A percentile compares a stretch with the other conserved stretches of the same genome.
Conservation (phyloP, 1,140 invertebrate genomes). For the Trichogramma pretiosum region DNA sequence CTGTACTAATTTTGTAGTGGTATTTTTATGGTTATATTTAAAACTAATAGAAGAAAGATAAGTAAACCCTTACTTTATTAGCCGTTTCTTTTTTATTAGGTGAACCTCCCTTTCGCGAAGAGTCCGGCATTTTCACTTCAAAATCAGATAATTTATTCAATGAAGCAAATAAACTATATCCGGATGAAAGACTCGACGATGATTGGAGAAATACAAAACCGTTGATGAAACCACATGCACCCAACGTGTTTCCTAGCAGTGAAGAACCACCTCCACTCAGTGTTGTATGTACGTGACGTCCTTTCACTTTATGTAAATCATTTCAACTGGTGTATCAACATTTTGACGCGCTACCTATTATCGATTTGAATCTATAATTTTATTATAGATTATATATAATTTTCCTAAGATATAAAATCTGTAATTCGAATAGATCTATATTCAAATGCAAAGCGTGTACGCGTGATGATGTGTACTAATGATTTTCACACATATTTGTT, state of each 20-base stretch:
- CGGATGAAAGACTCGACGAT: conserved; percentile 26
- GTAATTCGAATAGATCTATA: background rate
- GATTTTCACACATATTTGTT: conserved; percentile 8
- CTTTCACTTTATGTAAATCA: too few relatives aligned
- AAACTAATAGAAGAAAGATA: too few relatives aligned
- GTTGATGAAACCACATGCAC: conserved; percentile 24
- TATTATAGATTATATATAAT: background rate
- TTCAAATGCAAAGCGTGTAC: too few relatives aligned
- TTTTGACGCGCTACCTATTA: too few relatives aligned
- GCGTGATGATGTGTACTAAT: too few relatives aligned
- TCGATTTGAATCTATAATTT: background rate
- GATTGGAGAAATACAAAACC: conserved; percentile 33
- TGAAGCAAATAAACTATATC: conserved; percentile 26
- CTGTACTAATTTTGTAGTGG: too few relatives aligned
- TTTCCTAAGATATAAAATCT: background rate
- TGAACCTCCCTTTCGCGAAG: conserved; percentile 29
- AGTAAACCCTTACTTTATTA: too few relatives aligned
- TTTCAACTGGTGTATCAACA: too few relatives aligned
- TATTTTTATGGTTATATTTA: too few relatives aligned
- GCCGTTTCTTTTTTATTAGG: too few relatives aligned
- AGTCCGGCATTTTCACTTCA: too few relatives aligned
- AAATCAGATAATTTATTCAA: conserved; percentile 30
- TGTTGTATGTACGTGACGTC: conserved; percentile 30
- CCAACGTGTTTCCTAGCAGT: conserved; percentile 38
- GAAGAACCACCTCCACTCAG: conserved; percentile 41